A percentile compares a stretch with the other conserved stretches of the same genome.
These are phyloP conservation scores for Rhaphigaster nebulosa DNA, from an alignment of 2,888 invertebrate genomes.

Conservation along the genomic window DNA sequence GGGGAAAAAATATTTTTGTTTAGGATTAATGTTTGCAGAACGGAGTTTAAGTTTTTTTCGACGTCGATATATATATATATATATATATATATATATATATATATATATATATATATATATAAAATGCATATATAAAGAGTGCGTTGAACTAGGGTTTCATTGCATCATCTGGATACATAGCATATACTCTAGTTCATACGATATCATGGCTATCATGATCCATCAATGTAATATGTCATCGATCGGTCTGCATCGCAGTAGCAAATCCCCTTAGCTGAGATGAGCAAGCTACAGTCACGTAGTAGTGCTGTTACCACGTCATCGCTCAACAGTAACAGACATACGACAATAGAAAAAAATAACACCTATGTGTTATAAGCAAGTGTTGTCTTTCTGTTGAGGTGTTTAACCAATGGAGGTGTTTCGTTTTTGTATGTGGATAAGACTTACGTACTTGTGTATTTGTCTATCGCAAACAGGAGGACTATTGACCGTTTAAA, in stretches of 20 bases:
- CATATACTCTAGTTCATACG: neutral
- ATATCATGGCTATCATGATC: neutral
- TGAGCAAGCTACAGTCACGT: neutral
- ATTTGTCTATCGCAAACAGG: neutral
- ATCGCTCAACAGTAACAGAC: neutral
- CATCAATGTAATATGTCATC: neutral
- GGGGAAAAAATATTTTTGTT: too few relatives aligned
- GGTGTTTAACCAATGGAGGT: neutral
- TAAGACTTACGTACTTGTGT: neutral
- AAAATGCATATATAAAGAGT: too few relatives aligned
- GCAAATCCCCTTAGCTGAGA: neutral
- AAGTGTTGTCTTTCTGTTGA: slow-evolving; percentile 5
- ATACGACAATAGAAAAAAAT: neutral
- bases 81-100: too few relatives aligned
- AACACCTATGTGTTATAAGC: neutral
- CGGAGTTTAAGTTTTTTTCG: too few relatives aligned
- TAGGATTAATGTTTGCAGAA: too few relatives aligned
- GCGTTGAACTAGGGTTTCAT: neutral
- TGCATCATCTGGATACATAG: neutral
- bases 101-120: too few relatives aligned
- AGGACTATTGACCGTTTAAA: neutral
- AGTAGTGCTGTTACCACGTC: neutral
- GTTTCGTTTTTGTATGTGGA: neutral
- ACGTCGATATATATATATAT: too few relatives aligned
- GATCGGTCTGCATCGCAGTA: neutral